Base-by-base conservation (phyloP, 2,113 vertebrate genomes). In the Motacilla tschutschensis region DNA sequence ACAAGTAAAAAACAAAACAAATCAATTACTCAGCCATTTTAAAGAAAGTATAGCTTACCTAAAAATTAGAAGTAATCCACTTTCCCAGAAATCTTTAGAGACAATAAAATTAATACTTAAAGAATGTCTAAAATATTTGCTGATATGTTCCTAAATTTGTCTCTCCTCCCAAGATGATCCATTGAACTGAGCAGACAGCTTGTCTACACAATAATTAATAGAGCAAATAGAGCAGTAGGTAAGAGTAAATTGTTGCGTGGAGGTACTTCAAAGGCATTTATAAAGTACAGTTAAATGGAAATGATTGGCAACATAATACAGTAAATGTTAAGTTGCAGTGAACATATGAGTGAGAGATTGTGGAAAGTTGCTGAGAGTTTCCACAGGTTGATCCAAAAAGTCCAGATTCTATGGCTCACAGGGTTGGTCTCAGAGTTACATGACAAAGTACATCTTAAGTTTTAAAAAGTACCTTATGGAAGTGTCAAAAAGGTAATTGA, bases 131-230 rank as follows among this genome's bases (percentile, higher is more conserved):
- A 84, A 92, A 88, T 57, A 64, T 55, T 78, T 87, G 19, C 35
- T 60, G 26, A 28, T 59, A 10, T 48, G 28, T 29, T 86, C 41
- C 58, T 81, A 35, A 79, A 55, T 44, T 82, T 75, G 13, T 60
- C 10, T 69, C 6, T 90, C 7, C 28, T 86, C 50, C 31, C 38
- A 48, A 50, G 38, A 76, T 29, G 41, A 75, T 60, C 50, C 28
- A 41, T 20, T 72, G 50, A 84, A 79, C 51, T 69, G n/a, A 84
- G 46, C 0, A 1, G 63, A 41, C 26, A 72, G 22, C 16, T 84
- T 84, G 66, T 64, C 63, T 82, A 72, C 54, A 48, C 13, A 69
- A 48, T 41, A 71, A 67, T 81, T 86, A 86, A 59, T 81, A 44
- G 72, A 69, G 59, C 71, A 87, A 73, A 76, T 5, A 75, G n/a